Percentiles rank a stretch among this genome's conserved stretches.
Evolutionary conservation across 2,113 vertebrate species (phyloP).

Genomic region (Sclerurus mexicanus): DNA sequence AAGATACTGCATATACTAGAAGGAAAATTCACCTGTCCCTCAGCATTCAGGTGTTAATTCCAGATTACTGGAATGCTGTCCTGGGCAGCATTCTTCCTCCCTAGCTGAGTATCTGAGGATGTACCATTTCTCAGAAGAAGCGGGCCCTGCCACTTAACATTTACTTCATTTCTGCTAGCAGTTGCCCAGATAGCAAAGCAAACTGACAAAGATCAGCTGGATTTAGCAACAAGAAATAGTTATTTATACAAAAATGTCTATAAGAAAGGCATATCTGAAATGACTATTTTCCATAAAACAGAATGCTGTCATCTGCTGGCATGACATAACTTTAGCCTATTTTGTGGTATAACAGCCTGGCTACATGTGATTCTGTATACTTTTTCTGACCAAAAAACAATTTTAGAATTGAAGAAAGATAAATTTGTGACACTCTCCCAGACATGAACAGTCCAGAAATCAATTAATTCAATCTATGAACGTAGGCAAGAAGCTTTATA

Average conservation of each 20-base stretch:
- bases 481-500: neutral
- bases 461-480: conserved; percentile 5
- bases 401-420: neutral
- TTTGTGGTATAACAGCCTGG: neutral
- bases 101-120: neutral
- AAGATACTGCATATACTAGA: neutral
- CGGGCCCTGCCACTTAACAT: neutral
- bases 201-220: neutral
- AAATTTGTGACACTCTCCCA: neutral
- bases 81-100: neutral
- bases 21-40: neutral
- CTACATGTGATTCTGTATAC: neutral
- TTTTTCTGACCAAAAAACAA: neutral
- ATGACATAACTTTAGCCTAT: neutral
- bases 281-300: neutral
- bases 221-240: neutral
- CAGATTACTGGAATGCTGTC: neutral
- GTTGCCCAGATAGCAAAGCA: neutral
- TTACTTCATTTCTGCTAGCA: neutral
- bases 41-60: neutral
- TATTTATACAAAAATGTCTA: neutral
- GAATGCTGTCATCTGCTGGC: neutral
- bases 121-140: neutral
- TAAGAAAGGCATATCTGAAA: neutral
- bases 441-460: neutral